phyloP scores from a whole-genome alignment of 2,888 invertebrate species.

The Drosophila lutescens region DNA sequence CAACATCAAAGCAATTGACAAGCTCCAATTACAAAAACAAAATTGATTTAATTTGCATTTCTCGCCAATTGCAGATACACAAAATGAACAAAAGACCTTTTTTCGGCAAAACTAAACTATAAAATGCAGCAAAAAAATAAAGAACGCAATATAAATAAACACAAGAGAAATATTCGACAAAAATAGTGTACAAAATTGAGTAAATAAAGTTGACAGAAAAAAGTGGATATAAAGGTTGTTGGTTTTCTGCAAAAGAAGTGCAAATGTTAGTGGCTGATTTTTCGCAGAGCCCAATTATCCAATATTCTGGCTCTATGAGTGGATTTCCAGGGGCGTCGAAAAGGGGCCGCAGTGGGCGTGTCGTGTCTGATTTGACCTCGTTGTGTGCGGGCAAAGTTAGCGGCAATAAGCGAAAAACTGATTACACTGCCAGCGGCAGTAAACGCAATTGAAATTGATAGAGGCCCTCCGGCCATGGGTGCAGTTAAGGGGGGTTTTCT shows the following conservation, averaged over 20 bases:
- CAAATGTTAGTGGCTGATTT: constrained; percentile 58
- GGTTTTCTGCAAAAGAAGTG: not conserved
- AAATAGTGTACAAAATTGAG: not conserved
- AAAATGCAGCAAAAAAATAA: constrained; percentile 12
- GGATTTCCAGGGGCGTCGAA: not conserved
- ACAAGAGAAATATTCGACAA: constrained; percentile 13
- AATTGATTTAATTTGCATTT: constrained; percentile 55
- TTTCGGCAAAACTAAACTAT: constrained; percentile 5
- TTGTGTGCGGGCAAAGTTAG: constrained; percentile 40
- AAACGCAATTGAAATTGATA: constrained; percentile 54
- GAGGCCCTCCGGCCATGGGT: constrained; percentile 17
- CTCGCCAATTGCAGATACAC: constrained; percentile 42
- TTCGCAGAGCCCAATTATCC: constrained; percentile 63
- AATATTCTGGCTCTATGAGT: constrained; percentile 20
- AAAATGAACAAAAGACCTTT: constrained; percentile 30
- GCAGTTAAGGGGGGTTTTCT: not conserved
- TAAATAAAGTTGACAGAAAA: constrained; percentile 9
- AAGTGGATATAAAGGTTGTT: not conserved
- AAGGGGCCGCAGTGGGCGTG: constrained; percentile 25
- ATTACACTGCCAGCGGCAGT: constrained; percentile 49
- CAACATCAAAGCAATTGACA: constrained; percentile 47
- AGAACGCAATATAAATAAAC: constrained; percentile 33
- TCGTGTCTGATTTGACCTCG: constrained; percentile 47
- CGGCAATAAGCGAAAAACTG: constrained; percentile 54
- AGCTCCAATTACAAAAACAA: constrained; percentile 31